phyloP scores from a whole-genome alignment of 2,113 vertebrate species.

The Aptenodytes patagonicus region DNA sequence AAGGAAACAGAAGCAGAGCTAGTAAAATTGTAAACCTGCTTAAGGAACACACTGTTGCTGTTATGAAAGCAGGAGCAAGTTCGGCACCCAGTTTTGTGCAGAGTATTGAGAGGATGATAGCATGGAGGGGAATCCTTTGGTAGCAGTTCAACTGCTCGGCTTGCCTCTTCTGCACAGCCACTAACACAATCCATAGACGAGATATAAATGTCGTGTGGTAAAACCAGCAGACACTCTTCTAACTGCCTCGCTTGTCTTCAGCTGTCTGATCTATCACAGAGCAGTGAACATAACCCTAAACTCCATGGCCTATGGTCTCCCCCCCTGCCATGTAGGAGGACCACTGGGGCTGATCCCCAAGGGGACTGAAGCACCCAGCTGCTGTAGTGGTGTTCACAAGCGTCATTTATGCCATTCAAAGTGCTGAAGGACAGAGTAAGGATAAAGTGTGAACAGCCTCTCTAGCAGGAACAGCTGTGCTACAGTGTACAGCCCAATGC shows the following conservation, averaged over 20 bases:
- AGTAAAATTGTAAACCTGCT: conserved; percentile 8
- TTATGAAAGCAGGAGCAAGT: not conserved
- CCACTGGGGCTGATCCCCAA: not conserved
- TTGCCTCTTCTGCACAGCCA: not conserved
- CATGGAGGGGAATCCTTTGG: not conserved
- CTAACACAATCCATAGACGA: not conserved
- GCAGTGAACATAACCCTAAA: not conserved
- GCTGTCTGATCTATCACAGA: not conserved
- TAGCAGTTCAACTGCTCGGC: not conserved
- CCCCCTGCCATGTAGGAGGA: not conserved
- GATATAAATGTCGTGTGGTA: not conserved
- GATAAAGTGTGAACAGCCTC: conserved; percentile 2
- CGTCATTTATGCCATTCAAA: not conserved
- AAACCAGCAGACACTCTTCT: not conserved
- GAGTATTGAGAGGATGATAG: not conserved
- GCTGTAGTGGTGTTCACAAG: not conserved
- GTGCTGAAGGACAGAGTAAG: not conserved
- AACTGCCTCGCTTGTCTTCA: not conserved
- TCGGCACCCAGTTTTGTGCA: not conserved
- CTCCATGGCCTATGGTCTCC: not conserved
- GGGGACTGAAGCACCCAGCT: not conserved
- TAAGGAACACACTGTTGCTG: not conserved
- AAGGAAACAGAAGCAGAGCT: conserved; percentile 2
- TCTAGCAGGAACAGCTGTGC: conserved; percentile 41
- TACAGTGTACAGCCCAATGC: not conserved